phyloP scores from a whole-genome alignment of 2,797 vertebrate genomes.

The Brotula barbata region DNA sequence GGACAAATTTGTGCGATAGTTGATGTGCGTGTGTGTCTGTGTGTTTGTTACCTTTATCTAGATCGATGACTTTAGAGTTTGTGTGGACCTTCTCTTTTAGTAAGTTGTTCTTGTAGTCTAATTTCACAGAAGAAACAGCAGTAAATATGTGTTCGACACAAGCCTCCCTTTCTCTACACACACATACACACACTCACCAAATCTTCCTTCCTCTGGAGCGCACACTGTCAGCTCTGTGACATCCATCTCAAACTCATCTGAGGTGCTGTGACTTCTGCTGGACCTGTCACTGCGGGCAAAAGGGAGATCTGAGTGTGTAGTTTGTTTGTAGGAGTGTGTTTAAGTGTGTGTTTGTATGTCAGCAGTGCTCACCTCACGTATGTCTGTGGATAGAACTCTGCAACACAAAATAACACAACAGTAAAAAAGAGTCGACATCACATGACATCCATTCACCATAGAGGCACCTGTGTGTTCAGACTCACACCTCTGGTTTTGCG shows the following conservation, averaged over 20 bases:
- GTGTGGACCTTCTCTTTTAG: constrained; percentile 87
- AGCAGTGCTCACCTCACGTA: constrained; percentile 76
- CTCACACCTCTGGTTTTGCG: constrained; percentile 80
- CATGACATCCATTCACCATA: neutral
- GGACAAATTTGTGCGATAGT: neutral
- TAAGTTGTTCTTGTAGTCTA: constrained; percentile 98
- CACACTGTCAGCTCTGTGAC: constrained; percentile 74
- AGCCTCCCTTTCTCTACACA: neutral
- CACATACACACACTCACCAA: constrained; percentile 74
- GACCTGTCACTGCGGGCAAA: constrained; percentile 32
- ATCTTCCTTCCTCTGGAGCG: constrained; percentile 80
- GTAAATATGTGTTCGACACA: neutral
- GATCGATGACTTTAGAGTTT: constrained; percentile 86
- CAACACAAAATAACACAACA: constrained; percentile 30
- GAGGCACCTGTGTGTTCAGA: no score
- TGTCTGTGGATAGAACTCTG: constrained; percentile 79
- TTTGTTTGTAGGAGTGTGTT: neutral
- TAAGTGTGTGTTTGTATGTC: constrained; percentile 2
- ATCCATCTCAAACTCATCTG: constrained; percentile 81
- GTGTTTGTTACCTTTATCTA: constrained; percentile 86
- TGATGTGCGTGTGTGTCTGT: neutral
- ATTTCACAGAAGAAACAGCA: constrained; percentile 6
- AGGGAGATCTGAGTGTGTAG: neutral
- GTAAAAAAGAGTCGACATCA: constrained; percentile 20
- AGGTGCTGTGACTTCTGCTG: constrained; percentile 78